phyloP scores from a whole-genome alignment of 2,888 invertebrate species.

The Elysia crispata region DNA sequence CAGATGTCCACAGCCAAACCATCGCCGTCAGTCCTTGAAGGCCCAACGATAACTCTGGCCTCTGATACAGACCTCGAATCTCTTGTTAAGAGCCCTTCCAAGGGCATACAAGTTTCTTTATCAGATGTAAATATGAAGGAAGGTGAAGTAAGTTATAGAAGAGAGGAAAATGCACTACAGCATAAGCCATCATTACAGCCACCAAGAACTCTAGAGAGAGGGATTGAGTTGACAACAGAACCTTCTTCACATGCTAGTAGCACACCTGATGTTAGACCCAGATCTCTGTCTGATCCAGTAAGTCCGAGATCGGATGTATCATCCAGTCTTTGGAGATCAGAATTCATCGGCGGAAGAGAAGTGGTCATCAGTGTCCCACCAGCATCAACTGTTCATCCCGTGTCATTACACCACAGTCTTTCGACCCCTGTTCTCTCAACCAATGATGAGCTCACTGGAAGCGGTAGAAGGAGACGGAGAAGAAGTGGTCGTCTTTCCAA shows the following conservation, averaged over 20 bases:
- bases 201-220: conserved; percentile 25
- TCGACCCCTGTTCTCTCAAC: conserved; percentile 15
- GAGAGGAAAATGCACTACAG: conserved; percentile 36
- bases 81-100: neutral
- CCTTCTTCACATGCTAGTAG: neutral
- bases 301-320: neutral
- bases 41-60: neutral
- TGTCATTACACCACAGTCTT: neutral
- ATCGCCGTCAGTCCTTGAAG: neutral
- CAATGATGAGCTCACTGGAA: neutral
- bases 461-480: too few relatives aligned
- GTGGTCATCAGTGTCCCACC: neutral
- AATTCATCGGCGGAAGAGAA: neutral
- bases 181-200: conserved; percentile 37
- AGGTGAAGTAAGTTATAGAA: conserved; percentile 48
- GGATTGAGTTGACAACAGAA: neutral
- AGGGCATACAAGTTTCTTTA: neutral
- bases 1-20: neutral
- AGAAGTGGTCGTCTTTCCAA: too few relatives aligned
- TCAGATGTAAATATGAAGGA: neutral
- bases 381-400: neutral
- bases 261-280: neutral
- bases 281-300: neutral
- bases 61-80: neutral
- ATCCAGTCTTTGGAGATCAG: neutral